These are phyloP conservation scores for Clanis bilineata DNA, from an alignment of 2,888 invertebrate genomes.

Conservation along the genomic window DNA sequence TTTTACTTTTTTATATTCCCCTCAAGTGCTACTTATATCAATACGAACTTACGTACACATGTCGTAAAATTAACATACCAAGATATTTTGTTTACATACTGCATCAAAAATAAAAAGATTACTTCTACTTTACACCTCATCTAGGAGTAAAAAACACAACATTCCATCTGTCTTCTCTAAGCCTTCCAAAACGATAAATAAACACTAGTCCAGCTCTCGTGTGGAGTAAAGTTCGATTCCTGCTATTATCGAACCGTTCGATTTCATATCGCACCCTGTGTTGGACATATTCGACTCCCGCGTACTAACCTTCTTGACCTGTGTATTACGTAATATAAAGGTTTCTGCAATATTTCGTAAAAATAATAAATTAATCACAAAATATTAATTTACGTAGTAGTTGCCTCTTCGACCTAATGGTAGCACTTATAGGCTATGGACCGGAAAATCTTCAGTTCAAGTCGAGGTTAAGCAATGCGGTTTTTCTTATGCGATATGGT, in stretches of 20 bases:
- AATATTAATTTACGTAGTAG: too few relatives aligned
- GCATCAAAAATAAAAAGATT: constrained; percentile 58
- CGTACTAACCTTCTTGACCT: background rate
- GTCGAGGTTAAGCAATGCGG: too few relatives aligned
- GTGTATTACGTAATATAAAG: background rate
- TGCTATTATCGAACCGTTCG: constrained; percentile 51
- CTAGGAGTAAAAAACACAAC: constrained; percentile 70
- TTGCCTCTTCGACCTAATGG: too few relatives aligned
- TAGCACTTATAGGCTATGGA: too few relatives aligned
- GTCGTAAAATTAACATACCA: constrained; percentile 47
- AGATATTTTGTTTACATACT: constrained; percentile 54
- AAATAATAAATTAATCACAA: too few relatives aligned
- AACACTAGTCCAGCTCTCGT: constrained; percentile 72
- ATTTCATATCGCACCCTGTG: constrained; percentile 26
- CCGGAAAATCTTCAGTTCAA: too few relatives aligned
- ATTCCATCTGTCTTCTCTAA: constrained; percentile 78
- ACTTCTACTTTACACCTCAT: constrained; percentile 71
- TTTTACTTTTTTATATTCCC: background rate
- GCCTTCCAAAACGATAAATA: constrained; percentile 80
- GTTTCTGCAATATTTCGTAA: too few relatives aligned
- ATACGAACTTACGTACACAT: constrained; percentile 15
- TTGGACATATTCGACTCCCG: background rate
- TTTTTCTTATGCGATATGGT: too few relatives aligned
- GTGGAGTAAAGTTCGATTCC: constrained; percentile 51
- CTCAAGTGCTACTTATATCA: background rate